Percentiles rank a stretch among this genome's conserved stretches.
Conservation (phyloP, 2,888 invertebrate genomes). For the Cheilosia pagana region DNA sequence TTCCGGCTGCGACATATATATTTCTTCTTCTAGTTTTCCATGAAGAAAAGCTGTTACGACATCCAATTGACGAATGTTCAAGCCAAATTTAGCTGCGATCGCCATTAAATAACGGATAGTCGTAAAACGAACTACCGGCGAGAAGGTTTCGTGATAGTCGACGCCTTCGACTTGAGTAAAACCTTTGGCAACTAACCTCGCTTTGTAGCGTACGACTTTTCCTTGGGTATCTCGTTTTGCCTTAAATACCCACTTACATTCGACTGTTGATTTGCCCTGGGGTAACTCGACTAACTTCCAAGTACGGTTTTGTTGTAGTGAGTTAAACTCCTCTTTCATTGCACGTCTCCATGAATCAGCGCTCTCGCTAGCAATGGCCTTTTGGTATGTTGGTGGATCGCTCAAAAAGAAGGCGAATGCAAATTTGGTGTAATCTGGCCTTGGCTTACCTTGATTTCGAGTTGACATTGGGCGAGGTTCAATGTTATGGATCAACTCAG, state of each 20-base stretch:
- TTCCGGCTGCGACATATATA: conserved; percentile 52
- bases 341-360: conserved; percentile 47
- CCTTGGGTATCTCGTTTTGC: conserved; percentile 37
- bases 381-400: conserved; percentile 35
- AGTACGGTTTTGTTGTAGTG: conserved; percentile 29
- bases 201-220: conserved; percentile 38
- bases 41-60: conserved; percentile 33
- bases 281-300: conserved; percentile 31
- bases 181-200: conserved; percentile 45
- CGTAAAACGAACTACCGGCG: conserved; percentile 39
- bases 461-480: conserved; percentile 33
- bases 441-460: conserved; percentile 42
- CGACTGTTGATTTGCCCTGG: conserved; percentile 15
- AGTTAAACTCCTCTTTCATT: conserved; percentile 41
- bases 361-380: conserved; percentile 41
- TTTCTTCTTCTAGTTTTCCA: conserved; percentile 30
- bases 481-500: conserved; percentile 7
- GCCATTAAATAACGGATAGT: conserved; percentile 50
- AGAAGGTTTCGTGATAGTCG: conserved; percentile 56
- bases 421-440: conserved; percentile 40
- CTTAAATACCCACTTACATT: conserved; percentile 39
- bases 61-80: conserved; percentile 23
- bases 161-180: conserved; percentile 55
- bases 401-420: conserved; percentile 29
- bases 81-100: conserved; percentile 46